Evolutionary conservation across 2,888 invertebrate genomes (phyloP).

Genomic region (Iphiclides podalirius): DNA sequence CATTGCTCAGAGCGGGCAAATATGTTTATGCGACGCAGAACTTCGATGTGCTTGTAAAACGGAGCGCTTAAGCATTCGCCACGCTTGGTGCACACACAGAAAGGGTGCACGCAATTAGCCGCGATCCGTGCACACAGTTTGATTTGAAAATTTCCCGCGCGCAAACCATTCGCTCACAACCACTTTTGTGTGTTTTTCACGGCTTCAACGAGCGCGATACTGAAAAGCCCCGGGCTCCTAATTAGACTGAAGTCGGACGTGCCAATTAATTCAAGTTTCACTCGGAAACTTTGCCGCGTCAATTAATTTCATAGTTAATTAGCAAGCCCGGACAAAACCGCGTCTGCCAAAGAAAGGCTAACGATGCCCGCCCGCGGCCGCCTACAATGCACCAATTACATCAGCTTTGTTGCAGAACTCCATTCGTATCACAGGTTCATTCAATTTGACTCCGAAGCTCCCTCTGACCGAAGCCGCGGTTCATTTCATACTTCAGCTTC

Average conservation of each 20-base stretch:
- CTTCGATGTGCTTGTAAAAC: constrained; percentile 19
- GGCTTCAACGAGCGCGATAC: constrained; percentile 71
- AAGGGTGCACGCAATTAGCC: constrained; percentile 42
- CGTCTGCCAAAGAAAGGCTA: constrained; percentile 73
- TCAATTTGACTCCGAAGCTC: constrained; percentile 35
- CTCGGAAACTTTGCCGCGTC: constrained; percentile 79
- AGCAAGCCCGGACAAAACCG: constrained; percentile 73
- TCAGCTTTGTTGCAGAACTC: constrained; percentile 56
- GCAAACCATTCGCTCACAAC: constrained; percentile 57
- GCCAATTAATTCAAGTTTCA: constrained; percentile 81
- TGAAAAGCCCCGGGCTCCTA: constrained; percentile 79
- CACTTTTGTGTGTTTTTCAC: constrained; percentile 77
- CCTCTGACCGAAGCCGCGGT: constrained; percentile 43
- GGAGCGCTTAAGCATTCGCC: constrained; percentile 6
- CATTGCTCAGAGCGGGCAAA: not conserved
- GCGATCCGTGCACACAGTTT: constrained; percentile 33
- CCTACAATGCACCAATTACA: constrained; percentile 75
- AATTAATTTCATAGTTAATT: constrained; percentile 81
- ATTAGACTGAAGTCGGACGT: constrained; percentile 80
- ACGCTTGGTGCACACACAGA: constrained; percentile 26
- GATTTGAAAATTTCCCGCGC: constrained; percentile 42
- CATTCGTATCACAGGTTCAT: constrained; percentile 40
- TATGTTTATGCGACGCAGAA: constrained; percentile 2
- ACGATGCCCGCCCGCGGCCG: constrained; percentile 67
- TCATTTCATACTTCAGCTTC: constrained; percentile 27